phyloP scores from a whole-genome alignment of 2,113 vertebrate species.

The Cinclus cinclus region DNA sequence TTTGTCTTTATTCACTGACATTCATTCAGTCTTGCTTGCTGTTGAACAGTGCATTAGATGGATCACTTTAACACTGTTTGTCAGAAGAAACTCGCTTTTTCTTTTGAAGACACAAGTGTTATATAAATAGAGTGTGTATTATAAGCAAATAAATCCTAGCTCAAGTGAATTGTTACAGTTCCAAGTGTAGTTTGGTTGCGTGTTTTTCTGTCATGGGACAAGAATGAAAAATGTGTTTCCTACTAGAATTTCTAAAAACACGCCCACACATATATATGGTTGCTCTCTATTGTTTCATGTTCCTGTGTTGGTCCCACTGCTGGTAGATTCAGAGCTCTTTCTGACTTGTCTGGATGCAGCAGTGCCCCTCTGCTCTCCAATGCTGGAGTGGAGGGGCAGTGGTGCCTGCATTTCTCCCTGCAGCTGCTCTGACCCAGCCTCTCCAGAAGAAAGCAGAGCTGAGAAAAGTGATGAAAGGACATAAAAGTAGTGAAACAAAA shows the following conservation, averaged over 20 bases:
- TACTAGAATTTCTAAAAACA: background rate
- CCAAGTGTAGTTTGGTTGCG: background rate
- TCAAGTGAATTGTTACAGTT: background rate
- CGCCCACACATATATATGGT: background rate
- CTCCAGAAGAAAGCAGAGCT: background rate
- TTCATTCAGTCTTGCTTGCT: background rate
- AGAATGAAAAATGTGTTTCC: background rate
- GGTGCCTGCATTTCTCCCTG: background rate
- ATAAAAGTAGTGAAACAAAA: background rate
- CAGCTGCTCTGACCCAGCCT: background rate
- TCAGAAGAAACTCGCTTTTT: background rate
- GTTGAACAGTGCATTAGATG: background rate
- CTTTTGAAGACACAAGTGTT: background rate
- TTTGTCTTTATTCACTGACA: background rate
- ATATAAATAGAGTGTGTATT: background rate
- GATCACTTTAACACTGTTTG: background rate
- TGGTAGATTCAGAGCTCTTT: background rate
- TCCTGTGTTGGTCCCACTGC: background rate
- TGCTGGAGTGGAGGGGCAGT: fast-evolving
- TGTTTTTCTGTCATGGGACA: background rate
- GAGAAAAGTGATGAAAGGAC: background rate
- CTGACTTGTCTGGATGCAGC: background rate
- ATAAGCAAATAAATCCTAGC: constrained; percentile 5
- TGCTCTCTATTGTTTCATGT: background rate
- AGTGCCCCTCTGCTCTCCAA: background rate